phyloP scores from a whole-genome alignment of 2,797 vertebrate genomes.

The Malurus leucopterus region DNA sequence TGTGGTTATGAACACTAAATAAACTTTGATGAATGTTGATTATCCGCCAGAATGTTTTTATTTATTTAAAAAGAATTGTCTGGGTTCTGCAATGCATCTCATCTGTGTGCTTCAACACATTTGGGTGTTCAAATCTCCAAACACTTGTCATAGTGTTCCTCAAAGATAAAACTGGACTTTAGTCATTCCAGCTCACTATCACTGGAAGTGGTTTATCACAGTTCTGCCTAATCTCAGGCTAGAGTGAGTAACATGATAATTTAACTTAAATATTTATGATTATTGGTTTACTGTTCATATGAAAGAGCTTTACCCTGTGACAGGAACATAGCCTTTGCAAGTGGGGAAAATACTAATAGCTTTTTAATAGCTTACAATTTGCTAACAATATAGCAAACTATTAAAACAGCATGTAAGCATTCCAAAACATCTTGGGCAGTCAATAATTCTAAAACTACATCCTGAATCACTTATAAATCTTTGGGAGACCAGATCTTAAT shows the following conservation, averaged over 20 bases:
- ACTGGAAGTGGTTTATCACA: not conserved
- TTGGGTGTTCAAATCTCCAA: not conserved
- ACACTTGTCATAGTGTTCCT: not conserved
- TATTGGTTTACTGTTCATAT: not conserved
- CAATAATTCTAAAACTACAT: not conserved
- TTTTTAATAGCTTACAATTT: constrained; percentile 16
- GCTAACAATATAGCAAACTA: not conserved
- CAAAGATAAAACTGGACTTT: not conserved
- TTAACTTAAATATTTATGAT: not conserved
- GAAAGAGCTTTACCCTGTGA: not conserved
- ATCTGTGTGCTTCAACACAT: not conserved
- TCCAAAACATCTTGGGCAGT: not conserved
- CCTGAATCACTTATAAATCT: not conserved
- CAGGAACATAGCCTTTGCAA: not conserved
- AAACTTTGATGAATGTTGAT: not conserved
- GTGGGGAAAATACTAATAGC: not conserved
- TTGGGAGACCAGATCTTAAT: not conserved
- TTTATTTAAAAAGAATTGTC: not conserved
- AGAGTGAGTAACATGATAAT: not conserved
- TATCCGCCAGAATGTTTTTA: not conserved
- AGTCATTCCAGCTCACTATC: not conserved
- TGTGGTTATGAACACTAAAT: not conserved
- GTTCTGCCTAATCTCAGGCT: not conserved
- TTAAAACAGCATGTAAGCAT: not conserved
- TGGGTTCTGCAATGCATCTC: not conserved